phyloP scores from a whole-genome alignment of 2,113 vertebrate genomes.

The Egretta garzetta region DNA sequence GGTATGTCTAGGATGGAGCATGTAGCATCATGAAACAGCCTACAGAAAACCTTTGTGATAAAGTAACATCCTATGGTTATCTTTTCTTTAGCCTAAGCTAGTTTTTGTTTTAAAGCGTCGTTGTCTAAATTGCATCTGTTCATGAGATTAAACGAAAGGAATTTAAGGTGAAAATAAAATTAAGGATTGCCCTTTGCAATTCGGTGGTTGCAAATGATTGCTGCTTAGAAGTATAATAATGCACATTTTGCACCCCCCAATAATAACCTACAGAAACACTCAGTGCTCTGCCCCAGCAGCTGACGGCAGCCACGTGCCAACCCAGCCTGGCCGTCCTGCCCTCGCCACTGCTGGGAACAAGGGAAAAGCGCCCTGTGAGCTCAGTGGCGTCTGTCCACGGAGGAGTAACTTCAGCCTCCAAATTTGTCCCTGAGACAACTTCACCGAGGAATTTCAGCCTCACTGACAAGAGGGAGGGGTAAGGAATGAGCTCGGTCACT shows the following conservation, averaged over 20 bases:
- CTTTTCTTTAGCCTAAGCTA: neutral
- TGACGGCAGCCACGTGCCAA: rapidly evolving
- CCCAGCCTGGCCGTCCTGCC: neutral
- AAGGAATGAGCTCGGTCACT: neutral
- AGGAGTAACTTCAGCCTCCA: neutral
- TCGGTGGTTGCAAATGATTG: neutral
- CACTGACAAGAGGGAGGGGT: neutral
- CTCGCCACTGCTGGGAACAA: rapidly evolving
- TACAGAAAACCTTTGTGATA: neutral
- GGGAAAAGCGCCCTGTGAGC: neutral
- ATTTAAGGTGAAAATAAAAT: neutral
- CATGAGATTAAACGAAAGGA: neutral
- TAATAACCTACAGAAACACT: neutral
- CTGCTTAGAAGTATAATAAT: neutral
- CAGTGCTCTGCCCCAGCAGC: neutral
- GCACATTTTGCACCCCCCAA: neutral
- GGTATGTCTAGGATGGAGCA: neutral
- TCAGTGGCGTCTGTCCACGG: rapidly evolving
- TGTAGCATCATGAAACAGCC: neutral
- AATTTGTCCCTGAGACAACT: neutral
- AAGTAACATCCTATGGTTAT: neutral
- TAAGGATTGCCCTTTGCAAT: neutral
- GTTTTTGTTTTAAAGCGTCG: neutral
- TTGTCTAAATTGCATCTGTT: neutral
- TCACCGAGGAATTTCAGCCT: neutral